A percentile compares a stretch with the other conserved stretches of the same genome.
Conservation (phyloP, 2,888 invertebrate genomes). For the Muschampia plurimacula region DNA sequence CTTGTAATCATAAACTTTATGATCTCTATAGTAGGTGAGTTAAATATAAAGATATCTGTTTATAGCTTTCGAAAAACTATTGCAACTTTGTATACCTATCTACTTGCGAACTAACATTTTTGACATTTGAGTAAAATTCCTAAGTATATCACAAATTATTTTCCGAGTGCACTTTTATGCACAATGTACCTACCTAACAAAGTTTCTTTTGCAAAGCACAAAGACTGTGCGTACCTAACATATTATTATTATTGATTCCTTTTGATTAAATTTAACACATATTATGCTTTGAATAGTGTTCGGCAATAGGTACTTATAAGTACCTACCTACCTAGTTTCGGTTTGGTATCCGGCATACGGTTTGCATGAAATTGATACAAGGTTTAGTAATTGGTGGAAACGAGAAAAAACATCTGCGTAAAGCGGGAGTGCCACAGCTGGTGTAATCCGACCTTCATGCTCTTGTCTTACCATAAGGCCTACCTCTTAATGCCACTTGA, state of each 20-base stretch:
- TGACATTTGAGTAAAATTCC: too few relatives aligned
- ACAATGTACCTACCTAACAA: too few relatives aligned
- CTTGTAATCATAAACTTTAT: conserved; percentile 45
- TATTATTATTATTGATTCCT: too few relatives aligned
- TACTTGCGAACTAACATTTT: too few relatives aligned
- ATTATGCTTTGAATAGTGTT: background rate
- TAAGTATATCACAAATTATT: too few relatives aligned
- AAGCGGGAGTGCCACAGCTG: conserved; percentile 42
- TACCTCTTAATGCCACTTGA: conserved; percentile 63
- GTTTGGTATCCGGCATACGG: conserved; percentile 17
- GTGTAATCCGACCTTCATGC: conserved; percentile 48
- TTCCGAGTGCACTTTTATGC: too few relatives aligned
- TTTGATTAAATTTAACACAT: too few relatives aligned
- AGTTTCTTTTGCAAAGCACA: too few relatives aligned
- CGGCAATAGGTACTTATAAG: background rate
- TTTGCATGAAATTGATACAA: conserved; percentile 12
- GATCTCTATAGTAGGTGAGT: conserved; percentile 16
- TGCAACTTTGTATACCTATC: too few relatives aligned
- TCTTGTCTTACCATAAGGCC: conserved; percentile 48
- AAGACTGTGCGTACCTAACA: too few relatives aligned
- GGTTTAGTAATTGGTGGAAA: conserved; percentile 42
- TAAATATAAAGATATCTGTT: background rate
- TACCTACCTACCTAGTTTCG: too few relatives aligned
- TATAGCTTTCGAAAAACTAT: background rate
- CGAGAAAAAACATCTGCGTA: conserved; percentile 44